Conservation (phyloP, 2,888 invertebrate species). For the Microctonus aethiopoides region DNA sequence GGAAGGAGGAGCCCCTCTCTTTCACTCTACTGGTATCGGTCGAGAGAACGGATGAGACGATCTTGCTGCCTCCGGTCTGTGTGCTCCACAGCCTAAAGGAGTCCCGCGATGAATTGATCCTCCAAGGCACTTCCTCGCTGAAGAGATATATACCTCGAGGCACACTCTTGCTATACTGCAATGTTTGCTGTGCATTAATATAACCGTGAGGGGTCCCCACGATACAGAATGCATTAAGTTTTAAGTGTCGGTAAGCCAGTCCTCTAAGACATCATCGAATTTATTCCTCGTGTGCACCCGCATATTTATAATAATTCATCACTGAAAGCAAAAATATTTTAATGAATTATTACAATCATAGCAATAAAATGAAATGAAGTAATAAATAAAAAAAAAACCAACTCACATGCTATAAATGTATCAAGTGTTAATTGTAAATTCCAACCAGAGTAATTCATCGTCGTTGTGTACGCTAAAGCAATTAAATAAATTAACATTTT, state of each 20-base stretch:
- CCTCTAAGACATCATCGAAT: not conserved
- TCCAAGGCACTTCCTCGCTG: not conserved
- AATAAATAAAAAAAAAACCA: too few species aligned
- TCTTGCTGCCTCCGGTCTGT: not conserved
- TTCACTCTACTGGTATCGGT: constrained; percentile 12
- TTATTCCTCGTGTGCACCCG: not conserved
- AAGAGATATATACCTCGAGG: not conserved
- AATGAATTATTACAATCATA: too few species aligned
- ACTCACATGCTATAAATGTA: too few species aligned
- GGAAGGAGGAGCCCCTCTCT: constrained; percentile 18
- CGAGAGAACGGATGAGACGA: too few species aligned
- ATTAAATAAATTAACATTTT: too few species aligned
- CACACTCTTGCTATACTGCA: not conserved
- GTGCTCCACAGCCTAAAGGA: constrained; percentile 4
- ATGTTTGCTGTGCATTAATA: not conserved
- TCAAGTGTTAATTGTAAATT: too few species aligned
- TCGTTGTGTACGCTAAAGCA: too few species aligned
- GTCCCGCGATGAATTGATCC: not conserved
- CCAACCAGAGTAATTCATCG: too few species aligned
- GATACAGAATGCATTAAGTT: not conserved
- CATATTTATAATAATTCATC: not conserved
- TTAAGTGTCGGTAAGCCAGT: constrained; percentile 23
- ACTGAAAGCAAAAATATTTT: not conserved
- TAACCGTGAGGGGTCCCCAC: constrained; percentile 26
- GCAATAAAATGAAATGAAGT: too few species aligned